Base-by-base conservation (phyloP, 1,140 invertebrate species). In the Drosophila punjabiensis region DNA sequence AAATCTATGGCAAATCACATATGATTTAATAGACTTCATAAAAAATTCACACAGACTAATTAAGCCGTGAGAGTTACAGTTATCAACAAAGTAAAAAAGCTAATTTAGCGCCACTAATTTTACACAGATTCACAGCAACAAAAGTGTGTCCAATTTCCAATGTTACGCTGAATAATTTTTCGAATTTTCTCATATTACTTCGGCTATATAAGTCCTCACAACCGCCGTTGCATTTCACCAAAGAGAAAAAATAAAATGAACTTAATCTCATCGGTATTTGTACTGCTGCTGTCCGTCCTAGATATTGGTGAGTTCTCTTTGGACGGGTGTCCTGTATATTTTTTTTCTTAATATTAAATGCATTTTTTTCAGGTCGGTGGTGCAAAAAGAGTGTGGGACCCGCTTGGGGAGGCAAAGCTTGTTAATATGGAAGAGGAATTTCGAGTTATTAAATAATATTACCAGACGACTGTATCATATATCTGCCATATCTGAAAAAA, bases 331-430 rank as follows among this genome's bases (percentile, higher is more conserved):
- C 47, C 20, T 1, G 20, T 30, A 13, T 3, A 58, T 6, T 1
- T 6, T 1, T 18, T 0, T 11, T 20, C 9, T 20, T 24, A 3
- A 20, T 20, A 28, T 13, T 2, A 5, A 20, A 8, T 11, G 4
- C 4, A 20, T 43, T 47, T 64, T 11, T 59, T 24, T 13, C 16
- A 64, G 62, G 33, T 2, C 37, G 37, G 4, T 64, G 62, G 62
- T 64, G 62, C n/a, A 2, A 13, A 24, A 24, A 2, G 24, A 24
- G 24, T 24, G 24, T 24, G 24, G 24, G 24, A 2, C 24, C 24
- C 24, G 24, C 24, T 24, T 24, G 24, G 24, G 24, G 24, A 24
- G 1, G 1, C 24, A 24, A 24, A 24, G 24, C 24, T 3, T 24
- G 24, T 24, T 24, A 24, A 24, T 24, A 24, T 24, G 24, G 24